A percentile compares a stretch with the other conserved stretches of the same genome.
Evolutionary conservation across 2,113 vertebrate genomes (phyloP).

Genomic region (Albula goreensis): DNA sequence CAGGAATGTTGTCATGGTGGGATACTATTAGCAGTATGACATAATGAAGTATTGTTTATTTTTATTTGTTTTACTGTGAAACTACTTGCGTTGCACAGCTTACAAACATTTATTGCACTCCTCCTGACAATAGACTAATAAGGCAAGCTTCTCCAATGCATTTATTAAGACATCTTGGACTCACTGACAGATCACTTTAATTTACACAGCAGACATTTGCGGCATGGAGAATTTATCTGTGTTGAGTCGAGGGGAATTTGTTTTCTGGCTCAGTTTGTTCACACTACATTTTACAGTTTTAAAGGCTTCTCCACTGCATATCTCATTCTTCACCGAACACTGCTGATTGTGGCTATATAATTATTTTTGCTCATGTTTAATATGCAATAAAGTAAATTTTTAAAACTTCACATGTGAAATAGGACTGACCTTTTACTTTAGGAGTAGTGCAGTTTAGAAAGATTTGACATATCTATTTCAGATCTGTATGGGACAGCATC

Average conservation of each 20-base stretch:
- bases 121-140: conserved; percentile 4
- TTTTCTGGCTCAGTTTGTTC: background rate
- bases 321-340: background rate
- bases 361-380: background rate
- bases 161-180: background rate
- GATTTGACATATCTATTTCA: no score
- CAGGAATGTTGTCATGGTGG: no score
- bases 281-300: background rate
- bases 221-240: background rate
- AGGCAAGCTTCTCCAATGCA: background rate
- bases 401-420: background rate
- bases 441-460: background rate
- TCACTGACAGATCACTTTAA: conserved; percentile 3
- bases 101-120: background rate
- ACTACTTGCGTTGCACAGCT: no score
- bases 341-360: background rate
- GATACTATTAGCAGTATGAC: no score
- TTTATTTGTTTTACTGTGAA: no score
- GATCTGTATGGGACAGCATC: no score
- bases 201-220: background rate
- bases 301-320: background rate
- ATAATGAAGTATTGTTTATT: no score
- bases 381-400: background rate
- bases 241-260: background rate
- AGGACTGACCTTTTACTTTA: background rate